phyloP scores from a whole-genome alignment of 2,113 vertebrate genomes.

The Diadophis punctatus region DNA sequence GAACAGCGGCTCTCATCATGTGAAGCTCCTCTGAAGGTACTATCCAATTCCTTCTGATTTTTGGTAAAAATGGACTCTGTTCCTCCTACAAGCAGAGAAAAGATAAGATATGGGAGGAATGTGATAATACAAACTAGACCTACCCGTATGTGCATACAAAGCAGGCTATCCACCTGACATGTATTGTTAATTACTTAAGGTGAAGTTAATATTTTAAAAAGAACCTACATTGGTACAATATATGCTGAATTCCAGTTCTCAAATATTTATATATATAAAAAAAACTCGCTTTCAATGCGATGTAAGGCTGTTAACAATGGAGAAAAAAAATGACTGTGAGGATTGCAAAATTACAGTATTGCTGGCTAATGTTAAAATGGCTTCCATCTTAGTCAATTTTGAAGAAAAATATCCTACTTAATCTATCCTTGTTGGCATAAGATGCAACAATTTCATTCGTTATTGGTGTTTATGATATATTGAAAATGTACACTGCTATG shows the following conservation, averaged over 20 bases:
- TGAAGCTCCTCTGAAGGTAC: neutral
- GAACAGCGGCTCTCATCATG: neutral
- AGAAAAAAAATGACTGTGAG: neutral
- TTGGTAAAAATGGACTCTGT: neutral
- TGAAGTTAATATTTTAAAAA: conserved; percentile 19
- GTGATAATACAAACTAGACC: neutral
- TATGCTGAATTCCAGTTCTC: conserved; percentile 24
- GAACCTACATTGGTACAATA: conserved; percentile 30
- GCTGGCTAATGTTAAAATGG: neutral
- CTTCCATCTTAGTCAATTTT: conserved; percentile 29
- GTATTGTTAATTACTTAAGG: neutral
- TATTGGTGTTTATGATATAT: neutral
- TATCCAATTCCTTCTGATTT: neutral
- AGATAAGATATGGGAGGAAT: neutral
- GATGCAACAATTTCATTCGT: neutral
- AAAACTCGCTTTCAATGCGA: conserved; percentile 29
- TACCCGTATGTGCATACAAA: neutral
- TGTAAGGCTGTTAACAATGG: neutral
- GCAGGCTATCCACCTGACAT: neutral
- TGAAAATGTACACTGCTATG: conserved; percentile 21
- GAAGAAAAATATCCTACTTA: neutral
- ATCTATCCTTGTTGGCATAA: neutral
- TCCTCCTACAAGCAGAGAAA: neutral
- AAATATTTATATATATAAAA: neutral
- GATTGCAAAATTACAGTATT: neutral